A percentile compares a stretch with the other conserved stretches of the same genome.
phyloP scores from a whole-genome alignment of 2,888 invertebrate species.

The Buathra laborator region DNA sequence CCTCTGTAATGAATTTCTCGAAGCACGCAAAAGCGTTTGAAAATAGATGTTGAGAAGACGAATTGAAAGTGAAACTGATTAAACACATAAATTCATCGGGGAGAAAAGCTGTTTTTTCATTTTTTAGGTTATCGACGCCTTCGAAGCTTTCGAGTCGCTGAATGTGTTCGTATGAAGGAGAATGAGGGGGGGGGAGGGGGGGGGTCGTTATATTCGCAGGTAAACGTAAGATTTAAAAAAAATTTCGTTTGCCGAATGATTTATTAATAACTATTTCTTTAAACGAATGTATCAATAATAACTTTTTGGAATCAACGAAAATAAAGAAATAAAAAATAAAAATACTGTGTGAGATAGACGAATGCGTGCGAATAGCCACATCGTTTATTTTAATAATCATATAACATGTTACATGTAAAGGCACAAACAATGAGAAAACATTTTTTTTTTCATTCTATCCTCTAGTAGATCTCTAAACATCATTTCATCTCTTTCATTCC shows the following conservation, averaged over 20 bases:
- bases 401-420: constrained; percentile 80
- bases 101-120: too few relatives aligned
- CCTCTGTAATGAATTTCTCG: background rate
- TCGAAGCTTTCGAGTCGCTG: too few relatives aligned
- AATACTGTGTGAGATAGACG: constrained; percentile 11
- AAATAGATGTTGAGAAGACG: background rate
- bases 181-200: too few relatives aligned
- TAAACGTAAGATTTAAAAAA: too few relatives aligned
- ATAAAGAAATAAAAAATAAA: background rate
- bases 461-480: constrained; percentile 70
- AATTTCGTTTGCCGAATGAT: background rate
- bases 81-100: too few relatives aligned
- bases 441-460: constrained; percentile 57
- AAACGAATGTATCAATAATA: too few relatives aligned
- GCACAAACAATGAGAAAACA: constrained; percentile 81
- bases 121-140: too few relatives aligned
- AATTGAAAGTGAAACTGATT: background rate
- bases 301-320: background rate
- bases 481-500: constrained; percentile 32
- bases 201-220: too few relatives aligned
- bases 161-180: too few relatives aligned
- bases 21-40: background rate
- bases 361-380: constrained; percentile 41
- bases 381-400: constrained; percentile 66
- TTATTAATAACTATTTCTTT: background rate